Evolutionary conservation across 1,140 invertebrate species (phyloP), one percentile per base, ranked within the genome.

Genomic region (Leptestheria dahalacensis): DNA sequence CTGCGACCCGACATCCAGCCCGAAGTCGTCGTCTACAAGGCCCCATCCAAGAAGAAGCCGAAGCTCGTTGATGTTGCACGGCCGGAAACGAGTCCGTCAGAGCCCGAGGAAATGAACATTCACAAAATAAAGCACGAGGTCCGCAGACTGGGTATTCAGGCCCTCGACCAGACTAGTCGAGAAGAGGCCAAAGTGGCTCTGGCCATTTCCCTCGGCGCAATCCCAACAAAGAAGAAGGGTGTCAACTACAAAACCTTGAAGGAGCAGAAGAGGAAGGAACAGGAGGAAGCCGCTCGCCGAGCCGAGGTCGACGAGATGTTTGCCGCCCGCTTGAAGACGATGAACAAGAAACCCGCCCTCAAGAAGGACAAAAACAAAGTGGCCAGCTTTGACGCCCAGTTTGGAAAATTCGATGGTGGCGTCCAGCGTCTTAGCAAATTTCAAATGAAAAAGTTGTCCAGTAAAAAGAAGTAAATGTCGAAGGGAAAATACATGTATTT

Each of bases 141-240:
- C 4, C 73, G 82, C 33, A 82, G 80, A 62, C 82, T 83, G 67
- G 81, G 77, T 51, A 79, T 79, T 63, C 75, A 76, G 52, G 80
- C 80, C 49, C 75, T 82, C 12, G 69, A 76, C 18, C 70, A 73
- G n/a, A 66, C 69, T 41, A 75, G 77, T 59, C 78, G 79, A 62
- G 69, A 72, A 48, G 70, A 78, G 69, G 78, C 78, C 55, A 78
- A 81, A 68, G 70, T 78, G 23, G 76, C 75, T 23, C 69, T 81
- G 21, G 74, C 79, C 10, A 71, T 83, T 24, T 78, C 75, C 63
- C 71, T 83, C 60, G 82, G 78, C 74, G 81, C 80, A 9, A 80
- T 77, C 67, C 75, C 79, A 2, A 74, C 74, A 2, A 81, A 78
- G 64, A 81, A 76, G 51, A 69, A 68, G 28, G 68, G 66, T 21